A percentile compares a stretch with the other conserved stretches of the same genome.
These are phyloP conservation scores for Larimichthys crocea DNA, from an alignment of 2,113 vertebrate genomes.

Conservation along the genomic window DNA sequence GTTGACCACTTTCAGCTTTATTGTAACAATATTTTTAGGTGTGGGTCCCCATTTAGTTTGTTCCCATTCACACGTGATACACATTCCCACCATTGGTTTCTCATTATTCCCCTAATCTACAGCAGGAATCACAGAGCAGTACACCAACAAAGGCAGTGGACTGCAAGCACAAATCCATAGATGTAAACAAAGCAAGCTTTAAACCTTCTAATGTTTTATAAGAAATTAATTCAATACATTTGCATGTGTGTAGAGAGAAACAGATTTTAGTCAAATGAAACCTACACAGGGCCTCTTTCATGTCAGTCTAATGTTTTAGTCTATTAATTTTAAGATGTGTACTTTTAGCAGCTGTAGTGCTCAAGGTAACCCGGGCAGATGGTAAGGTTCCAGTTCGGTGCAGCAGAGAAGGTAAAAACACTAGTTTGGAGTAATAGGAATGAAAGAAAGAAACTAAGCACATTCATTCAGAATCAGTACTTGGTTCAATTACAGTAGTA, in stretches of 20 bases:
- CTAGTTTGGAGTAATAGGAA: not conserved
- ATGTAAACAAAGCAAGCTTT: not conserved
- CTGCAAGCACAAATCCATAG: not conserved
- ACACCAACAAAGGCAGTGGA: not conserved
- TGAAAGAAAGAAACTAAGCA: not conserved
- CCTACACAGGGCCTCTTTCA: not conserved
- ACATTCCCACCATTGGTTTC: not conserved
- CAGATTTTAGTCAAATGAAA: not conserved
- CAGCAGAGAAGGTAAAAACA: not conserved
- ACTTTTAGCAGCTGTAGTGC: not conserved
- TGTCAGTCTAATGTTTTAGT: not conserved
- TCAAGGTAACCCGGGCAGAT: not conserved
- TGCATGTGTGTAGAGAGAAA: not conserved
- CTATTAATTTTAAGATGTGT: not conserved
- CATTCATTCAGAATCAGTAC: not conserved
- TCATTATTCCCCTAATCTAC: not conserved
- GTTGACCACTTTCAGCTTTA: not conserved
- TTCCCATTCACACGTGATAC: not conserved
- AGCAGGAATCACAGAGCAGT: not conserved
- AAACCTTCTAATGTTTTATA: not conserved
- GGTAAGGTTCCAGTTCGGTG: not conserved
- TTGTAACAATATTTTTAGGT: not conserved
- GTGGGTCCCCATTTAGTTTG: not conserved
- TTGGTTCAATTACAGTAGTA: not conserved
- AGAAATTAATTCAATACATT: not conserved